Conservation (phyloP, 2,888 invertebrate genomes). For the Diaprepes abbreviatus region DNA sequence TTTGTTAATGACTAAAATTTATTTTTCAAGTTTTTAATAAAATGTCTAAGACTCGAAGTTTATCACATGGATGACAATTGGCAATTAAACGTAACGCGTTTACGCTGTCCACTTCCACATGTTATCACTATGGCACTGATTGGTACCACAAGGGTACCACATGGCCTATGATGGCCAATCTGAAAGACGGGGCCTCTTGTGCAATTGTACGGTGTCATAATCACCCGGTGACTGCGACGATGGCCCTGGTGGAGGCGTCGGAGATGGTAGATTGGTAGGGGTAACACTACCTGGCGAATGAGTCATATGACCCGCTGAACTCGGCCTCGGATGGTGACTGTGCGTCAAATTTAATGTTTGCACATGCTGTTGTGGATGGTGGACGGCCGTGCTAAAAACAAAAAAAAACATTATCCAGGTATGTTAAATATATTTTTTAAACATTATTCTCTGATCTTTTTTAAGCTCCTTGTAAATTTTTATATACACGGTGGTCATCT, state of each 20-base stretch:
- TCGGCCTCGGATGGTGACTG: conserved; percentile 70
- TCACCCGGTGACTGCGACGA: conserved; percentile 62
- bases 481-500: too few species aligned
- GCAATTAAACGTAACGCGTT: conserved; percentile 59
- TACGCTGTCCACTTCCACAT: conserved; percentile 61
- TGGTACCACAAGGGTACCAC: conserved; percentile 58
- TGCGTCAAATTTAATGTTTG: conserved; percentile 71
- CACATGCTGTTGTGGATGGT: conserved; percentile 66
- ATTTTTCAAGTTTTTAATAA: conserved; percentile 58
- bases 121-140: conserved; percentile 67
- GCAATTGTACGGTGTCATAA: conserved; percentile 76
- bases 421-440: too few species aligned
- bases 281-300: conserved; percentile 81
- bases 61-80: conserved; percentile 69
- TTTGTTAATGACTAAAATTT: conserved; percentile 62
- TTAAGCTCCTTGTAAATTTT: too few species aligned
- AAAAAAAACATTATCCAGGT: neutral
- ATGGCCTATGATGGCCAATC: conserved; percentile 91
- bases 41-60: conserved; percentile 63
- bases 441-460: too few species aligned
- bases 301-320: conserved; percentile 73
- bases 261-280: conserved; percentile 86
- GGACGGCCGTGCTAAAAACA: conserved; percentile 58
- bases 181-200: conserved; percentile 89
- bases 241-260: conserved; percentile 63